Percentiles rank a stretch among this genome's conserved stretches.
Conservation (phyloP, 2,888 invertebrate species). For the Nemurella pictetii region DNA sequence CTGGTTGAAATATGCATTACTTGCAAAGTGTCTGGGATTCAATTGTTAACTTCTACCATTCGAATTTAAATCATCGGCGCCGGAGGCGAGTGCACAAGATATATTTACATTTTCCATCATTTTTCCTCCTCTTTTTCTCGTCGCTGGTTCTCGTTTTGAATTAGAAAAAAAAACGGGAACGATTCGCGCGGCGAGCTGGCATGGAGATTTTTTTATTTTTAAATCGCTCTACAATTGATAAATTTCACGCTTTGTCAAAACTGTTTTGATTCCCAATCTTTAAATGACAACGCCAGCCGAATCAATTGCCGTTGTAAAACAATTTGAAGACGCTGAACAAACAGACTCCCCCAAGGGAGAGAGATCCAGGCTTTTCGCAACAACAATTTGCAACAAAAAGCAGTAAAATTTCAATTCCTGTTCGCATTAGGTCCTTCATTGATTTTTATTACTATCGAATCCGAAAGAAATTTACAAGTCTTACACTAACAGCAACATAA, state of each 20-base stretch:
- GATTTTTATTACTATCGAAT: slow-evolving; percentile 6
- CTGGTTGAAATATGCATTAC: slow-evolving; percentile 29
- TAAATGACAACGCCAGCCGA: neutral
- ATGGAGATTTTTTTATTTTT: neutral
- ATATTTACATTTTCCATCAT: slow-evolving; percentile 17
- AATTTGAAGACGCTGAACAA: neutral
- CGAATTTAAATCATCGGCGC: slow-evolving; percentile 8
- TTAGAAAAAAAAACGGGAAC: neutral
- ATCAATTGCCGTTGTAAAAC: neutral
- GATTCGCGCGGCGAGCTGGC: neutral
- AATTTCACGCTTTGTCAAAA: neutral
- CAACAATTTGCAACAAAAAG: slow-evolving; percentile 1
- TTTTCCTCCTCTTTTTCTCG: neutral
- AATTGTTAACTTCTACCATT: slow-evolving; percentile 12
- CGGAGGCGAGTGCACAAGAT: slow-evolving; percentile 12
- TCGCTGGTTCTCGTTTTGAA: neutral
- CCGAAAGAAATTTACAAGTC: slow-evolving; percentile 18
- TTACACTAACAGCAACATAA: neutral
- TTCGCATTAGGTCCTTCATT: neutral
- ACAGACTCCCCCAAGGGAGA: neutral
- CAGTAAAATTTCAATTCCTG: slow-evolving; percentile 2
- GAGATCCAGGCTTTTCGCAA: neutral
- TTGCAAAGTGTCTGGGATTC: slow-evolving; percentile 20
- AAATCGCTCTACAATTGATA: neutral
- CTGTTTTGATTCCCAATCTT: neutral